A percentile compares a stretch with the other conserved stretches of the same genome.
phyloP scores from a whole-genome alignment of 1,140 invertebrate species.

The Nasonia giraulti region DNA sequence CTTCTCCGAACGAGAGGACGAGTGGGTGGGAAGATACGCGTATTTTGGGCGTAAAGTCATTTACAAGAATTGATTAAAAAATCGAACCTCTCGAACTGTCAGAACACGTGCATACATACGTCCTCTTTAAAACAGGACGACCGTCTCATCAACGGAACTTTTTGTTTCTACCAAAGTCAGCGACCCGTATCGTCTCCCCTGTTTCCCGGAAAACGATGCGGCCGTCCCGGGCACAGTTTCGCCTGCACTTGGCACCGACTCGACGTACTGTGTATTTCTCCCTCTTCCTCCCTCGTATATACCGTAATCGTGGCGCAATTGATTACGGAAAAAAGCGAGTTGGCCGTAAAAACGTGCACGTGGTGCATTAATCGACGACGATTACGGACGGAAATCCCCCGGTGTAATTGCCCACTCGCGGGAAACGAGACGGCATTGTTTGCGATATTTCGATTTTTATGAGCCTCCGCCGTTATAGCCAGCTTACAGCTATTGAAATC shows the following conservation, averaged over 20 bases:
- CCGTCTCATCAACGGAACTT: background rate
- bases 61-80: too few species aligned
- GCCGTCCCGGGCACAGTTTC: background rate
- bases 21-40: background rate
- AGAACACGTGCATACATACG: background rate
- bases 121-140: background rate
- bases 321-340: slow-evolving; percentile 1
- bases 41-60: background rate
- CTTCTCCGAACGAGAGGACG: background rate
- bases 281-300: too few species aligned
- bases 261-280: slow-evolving; percentile 8
- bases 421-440: background rate
- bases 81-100: background rate
- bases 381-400: background rate
- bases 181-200: background rate
- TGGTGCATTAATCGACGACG: slow-evolving; percentile 5
- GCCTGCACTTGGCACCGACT: slow-evolving; percentile 23
- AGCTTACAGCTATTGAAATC: background rate
- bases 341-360: background rate
- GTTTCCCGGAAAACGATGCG: background rate
- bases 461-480: background rate
- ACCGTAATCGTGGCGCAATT: slow-evolving; percentile 13
- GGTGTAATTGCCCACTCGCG: background rate
- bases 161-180: background rate
- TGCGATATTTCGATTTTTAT: background rate